Base-by-base conservation (phyloP, 2,888 invertebrate species). In the Heliconius aoede region DNA sequence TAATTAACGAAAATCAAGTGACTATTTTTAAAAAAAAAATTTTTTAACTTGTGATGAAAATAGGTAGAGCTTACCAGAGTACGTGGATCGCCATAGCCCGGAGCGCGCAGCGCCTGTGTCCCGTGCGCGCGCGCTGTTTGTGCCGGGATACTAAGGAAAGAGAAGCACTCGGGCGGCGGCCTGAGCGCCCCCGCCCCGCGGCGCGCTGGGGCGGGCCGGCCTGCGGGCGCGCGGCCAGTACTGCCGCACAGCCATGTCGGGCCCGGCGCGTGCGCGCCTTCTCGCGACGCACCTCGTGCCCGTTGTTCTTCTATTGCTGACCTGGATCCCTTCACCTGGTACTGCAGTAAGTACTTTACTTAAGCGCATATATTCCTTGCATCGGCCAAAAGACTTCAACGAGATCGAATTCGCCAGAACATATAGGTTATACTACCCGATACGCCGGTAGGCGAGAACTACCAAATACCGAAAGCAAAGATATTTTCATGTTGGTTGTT, bases 101-200 rank as follows among this genome's bases (percentile, higher is more conserved):
- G 86, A 87, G 90, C 93, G 93, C 93, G 92, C 91, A 88, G 91
- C 93, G 93, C 92, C 84, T 86, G 86, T 86, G 85, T 94, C 92
- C 93, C 91, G 94, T 93, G 93, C 94, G 94, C 94, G 93, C 94
- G 92, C 93, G 93, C 92, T 87, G 94, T 92, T 88, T 87, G 88
- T 90, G 90, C 89, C 93, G 93, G 94, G 94, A 94, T 90, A 94
- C 93, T 93, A 92, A 90, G 92, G 92, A 90, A 87, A 85, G 91
- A 88, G 89, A 90, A 90, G 90, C 83, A 89, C 83, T 88, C 89
- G 89, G 89, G 87, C 89, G 86, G 88, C 86, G 85, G 88, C 80
- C 83, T 81, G 87, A 83, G 81, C 87, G 86, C 91, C 89, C 91
- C 91, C 90, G 87, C 90, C 89, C 88, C 89, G 85, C 87, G 74